These are phyloP conservation scores for Melangyna quadrimaculata DNA, from an alignment of 2,888 invertebrate species.

Conservation along the genomic window DNA sequence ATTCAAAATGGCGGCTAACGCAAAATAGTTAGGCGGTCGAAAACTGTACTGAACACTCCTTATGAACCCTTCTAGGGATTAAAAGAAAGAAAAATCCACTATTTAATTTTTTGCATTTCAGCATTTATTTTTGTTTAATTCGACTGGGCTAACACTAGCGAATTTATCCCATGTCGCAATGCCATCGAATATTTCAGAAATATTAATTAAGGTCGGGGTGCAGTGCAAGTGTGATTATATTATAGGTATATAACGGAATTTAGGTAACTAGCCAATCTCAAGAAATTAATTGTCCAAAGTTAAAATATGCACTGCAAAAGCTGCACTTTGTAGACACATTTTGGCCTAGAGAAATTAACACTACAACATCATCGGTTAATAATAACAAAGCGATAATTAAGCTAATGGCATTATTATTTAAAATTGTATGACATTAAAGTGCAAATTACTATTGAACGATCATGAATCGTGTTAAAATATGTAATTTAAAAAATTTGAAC, in stretches of 20 bases:
- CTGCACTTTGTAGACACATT: background rate
- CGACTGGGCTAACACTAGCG: too few species aligned
- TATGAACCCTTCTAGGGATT: too few species aligned
- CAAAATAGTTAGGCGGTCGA: too few species aligned
- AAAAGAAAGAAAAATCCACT: too few species aligned
- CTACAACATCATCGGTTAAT: background rate
- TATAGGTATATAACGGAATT: conserved; percentile 31
- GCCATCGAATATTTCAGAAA: conserved; percentile 8
- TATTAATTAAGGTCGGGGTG: background rate
- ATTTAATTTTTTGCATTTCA: too few species aligned
- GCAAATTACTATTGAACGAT: conserved; percentile 20
- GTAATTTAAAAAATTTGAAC: background rate
- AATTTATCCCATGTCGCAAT: too few species aligned
- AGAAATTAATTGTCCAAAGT: conserved; percentile 15
- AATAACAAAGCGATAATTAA: conserved; percentile 2
- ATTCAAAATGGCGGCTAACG: too few species aligned
- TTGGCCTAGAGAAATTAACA: background rate
- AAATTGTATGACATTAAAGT: background rate
- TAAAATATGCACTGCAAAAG: background rate
- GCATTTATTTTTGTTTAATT: too few species aligned
- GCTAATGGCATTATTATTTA: conserved; percentile 33
- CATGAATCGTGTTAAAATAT: conserved; percentile 24
- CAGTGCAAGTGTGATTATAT: background rate
- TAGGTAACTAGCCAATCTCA: conserved; percentile 33
- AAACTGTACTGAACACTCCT: too few species aligned